Conservation (phyloP, 2,113 vertebrate genomes). For the Ginglymostoma cirratum region DNA sequence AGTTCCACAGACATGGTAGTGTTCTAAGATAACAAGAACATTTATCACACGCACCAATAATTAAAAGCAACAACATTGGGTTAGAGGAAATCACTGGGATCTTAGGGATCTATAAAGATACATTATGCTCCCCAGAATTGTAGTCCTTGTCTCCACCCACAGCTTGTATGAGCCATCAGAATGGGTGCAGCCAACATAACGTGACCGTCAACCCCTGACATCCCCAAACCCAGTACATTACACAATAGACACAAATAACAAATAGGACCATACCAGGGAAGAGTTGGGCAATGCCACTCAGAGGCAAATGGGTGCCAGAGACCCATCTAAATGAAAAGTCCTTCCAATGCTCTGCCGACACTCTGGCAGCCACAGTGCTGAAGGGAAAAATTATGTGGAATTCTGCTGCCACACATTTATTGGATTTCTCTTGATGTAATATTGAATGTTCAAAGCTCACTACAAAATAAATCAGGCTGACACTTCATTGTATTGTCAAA, state of each 20-base stretch:
- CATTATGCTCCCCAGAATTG: too few species aligned
- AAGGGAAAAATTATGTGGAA: background rate
- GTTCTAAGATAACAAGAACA: too few species aligned
- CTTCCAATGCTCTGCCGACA: background rate
- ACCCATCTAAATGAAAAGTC: background rate
- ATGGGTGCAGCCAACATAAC: too few species aligned
- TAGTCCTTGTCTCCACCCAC: too few species aligned
- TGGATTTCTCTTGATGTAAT: background rate
- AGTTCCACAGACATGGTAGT: too few species aligned
- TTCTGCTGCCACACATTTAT: background rate
- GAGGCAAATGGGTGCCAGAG: background rate
- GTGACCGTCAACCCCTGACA: too few species aligned
- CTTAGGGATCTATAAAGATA: too few species aligned
- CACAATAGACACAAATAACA: background rate
- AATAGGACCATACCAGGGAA: background rate
- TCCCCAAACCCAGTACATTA: background rate
- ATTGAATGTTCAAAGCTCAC: background rate
- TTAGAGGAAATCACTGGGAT: too few species aligned
- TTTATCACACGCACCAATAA: too few species aligned
- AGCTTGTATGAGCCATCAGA: too few species aligned
- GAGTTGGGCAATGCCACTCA: too few species aligned
- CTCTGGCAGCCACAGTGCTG: background rate
- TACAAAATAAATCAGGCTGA: background rate
- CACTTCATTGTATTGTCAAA: background rate
- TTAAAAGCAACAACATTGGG: too few species aligned